Evolutionary conservation across 2,888 invertebrate species (phyloP), one percentile per base, ranked within the genome.

Genomic region (Itoplectis maculator): DNA sequence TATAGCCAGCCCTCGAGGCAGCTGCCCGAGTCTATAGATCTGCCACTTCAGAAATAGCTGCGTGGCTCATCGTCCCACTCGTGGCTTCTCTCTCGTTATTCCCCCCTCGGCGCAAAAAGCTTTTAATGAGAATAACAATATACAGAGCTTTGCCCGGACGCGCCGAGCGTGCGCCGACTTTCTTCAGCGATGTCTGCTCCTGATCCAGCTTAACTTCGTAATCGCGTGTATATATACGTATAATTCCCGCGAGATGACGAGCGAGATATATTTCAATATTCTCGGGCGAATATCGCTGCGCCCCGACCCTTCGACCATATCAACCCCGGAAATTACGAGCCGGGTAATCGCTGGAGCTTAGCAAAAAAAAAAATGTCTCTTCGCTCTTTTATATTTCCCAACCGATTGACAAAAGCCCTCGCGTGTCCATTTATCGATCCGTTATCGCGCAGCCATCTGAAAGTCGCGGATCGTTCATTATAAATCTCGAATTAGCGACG

Each of bases 81-180:
- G 37, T 13, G 45, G 56, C 23, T 59, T 56, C 11, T 29, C 23
- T n/a, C 51, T 61, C 13, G 8, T 42, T 42, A 15, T 61, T 59
- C n/a, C 3, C 1, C 2, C 15, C 13, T 8, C 20, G 9, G 37
- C 47, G n/a, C 13, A 47, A 54, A 47, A 51, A 47, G 61, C 29
- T 70, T 66, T 61, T 68, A 76, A 76, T 76, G 68, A 61, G 47
- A 47, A 69, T 63, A 61, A 51, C 56, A n/a, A 69, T 49, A 35
- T 37, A 45, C 35, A 29, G n/a, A n/a, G 29, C 29, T 61, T 59
- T 47, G 20, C 56, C 8, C 35, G 0, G n/a, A n/a, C 13, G 6
- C 56, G 5, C 29, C 61, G 45, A 20, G 11, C 8, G 13, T 56
- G 35, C 11, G 20, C 47, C 7, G n/a, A 61, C n/a, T 45, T n/a